These are phyloP conservation scores for Chaetura pelagica DNA, from an alignment of 2,113 vertebrate genomes.

Conservation along the genomic window DNA sequence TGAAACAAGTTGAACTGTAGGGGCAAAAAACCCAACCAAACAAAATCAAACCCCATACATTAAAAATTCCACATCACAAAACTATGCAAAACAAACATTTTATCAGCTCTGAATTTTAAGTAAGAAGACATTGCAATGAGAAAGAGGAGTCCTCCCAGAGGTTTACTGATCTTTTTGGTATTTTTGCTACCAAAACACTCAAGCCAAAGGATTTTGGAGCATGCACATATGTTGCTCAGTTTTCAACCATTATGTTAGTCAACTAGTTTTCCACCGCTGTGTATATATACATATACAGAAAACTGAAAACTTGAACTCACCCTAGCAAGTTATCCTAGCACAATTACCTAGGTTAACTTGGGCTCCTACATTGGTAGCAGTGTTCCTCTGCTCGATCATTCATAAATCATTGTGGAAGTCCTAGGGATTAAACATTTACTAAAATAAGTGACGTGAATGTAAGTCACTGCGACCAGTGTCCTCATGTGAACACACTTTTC, in stretches of 20 bases:
- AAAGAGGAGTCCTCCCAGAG: not conserved
- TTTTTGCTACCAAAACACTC: not conserved
- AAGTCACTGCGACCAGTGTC: not conserved
- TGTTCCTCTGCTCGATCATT: not conserved
- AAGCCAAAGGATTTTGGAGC: not conserved
- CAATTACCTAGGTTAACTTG: not conserved
- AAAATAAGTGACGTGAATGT: not conserved
- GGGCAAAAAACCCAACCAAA: rapidly evolving
- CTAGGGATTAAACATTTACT: slow-evolving; percentile 4
- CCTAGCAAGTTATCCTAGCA: not conserved
- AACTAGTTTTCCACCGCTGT: not conserved
- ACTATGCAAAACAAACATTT: not conserved
- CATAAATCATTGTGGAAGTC: slow-evolving; percentile 1
- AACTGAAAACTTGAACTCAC: not conserved
- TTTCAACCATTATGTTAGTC: not conserved
- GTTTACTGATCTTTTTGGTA: not conserved
- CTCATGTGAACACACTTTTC: not conserved
- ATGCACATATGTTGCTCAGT: not conserved
- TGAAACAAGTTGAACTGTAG: not conserved
- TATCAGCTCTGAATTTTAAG: not conserved
- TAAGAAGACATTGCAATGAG: not conserved
- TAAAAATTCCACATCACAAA: not conserved
- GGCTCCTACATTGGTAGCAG: not conserved
- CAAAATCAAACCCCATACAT: not conserved
- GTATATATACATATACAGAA: not conserved